These are phyloP conservation scores for Rhodinocichla rosea DNA, from an alignment of 2,113 vertebrate genomes.

Conservation along the genomic window DNA sequence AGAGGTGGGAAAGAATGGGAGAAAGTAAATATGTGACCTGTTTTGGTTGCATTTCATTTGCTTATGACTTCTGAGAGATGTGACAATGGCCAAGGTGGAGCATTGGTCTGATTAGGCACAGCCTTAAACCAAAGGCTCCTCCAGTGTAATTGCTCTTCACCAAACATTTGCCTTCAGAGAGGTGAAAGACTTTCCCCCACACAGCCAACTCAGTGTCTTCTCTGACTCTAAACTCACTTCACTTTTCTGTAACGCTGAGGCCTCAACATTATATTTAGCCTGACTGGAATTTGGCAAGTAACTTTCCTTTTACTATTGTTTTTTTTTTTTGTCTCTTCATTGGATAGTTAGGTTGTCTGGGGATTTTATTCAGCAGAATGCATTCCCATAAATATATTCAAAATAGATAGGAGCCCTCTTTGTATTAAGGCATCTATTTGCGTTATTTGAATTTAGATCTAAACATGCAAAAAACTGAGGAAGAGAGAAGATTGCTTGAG, in stretches of 20 bases:
- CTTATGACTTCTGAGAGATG: not conserved
- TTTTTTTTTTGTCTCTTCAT: conserved; percentile 33
- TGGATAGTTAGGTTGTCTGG: conserved; percentile 30
- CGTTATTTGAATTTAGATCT: conserved; percentile 18
- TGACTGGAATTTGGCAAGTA: conserved; percentile 51
- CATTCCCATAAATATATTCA: conserved; percentile 50
- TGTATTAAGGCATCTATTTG: conserved; percentile 24
- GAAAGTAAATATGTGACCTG: not conserved
- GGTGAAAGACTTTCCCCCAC: not conserved
- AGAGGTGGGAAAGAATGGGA: not conserved
- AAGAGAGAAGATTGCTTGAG: not conserved
- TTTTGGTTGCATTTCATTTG: not conserved
- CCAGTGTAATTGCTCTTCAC: not conserved
- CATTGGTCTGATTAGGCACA: not conserved
- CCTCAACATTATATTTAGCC: conserved; percentile 42
- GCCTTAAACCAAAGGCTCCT: not conserved
- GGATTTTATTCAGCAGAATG: conserved; percentile 61
- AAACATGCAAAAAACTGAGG: conserved; percentile 1
- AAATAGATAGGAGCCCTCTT: conserved; percentile 33
- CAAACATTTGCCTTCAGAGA: not conserved
- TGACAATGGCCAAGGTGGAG: not conserved
- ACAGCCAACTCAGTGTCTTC: not conserved
- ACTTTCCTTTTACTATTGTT: conserved; percentile 4
- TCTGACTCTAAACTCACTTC: not conserved
- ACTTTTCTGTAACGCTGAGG: not conserved